phyloP scores from a whole-genome alignment of 1,140 invertebrate genomes.

The Musca vetustissima region DNA sequence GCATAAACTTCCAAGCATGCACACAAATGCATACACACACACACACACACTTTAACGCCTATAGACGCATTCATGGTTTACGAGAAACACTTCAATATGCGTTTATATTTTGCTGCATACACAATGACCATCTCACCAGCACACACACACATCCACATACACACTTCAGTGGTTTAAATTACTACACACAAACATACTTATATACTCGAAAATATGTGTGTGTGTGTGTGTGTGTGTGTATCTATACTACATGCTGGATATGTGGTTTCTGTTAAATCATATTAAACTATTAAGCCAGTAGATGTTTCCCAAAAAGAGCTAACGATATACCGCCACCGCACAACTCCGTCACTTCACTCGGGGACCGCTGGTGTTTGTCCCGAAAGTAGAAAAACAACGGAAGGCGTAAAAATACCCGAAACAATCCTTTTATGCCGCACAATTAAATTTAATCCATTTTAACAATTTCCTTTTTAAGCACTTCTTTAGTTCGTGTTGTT shows the following conservation, averaged over 20 bases:
- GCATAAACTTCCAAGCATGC: background rate
- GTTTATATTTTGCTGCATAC: background rate
- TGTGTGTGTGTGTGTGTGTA: background rate
- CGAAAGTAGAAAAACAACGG: slow-evolving; percentile 2
- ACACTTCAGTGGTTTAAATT: background rate
- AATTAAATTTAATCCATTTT: slow-evolving; percentile 23
- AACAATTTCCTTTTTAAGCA: slow-evolving; percentile 4
- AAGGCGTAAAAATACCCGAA: slow-evolving; percentile 6
- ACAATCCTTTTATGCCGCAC: slow-evolving; percentile 23
- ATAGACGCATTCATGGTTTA: background rate
- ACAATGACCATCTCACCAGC: no score
- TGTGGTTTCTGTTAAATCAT: slow-evolving; percentile 9
- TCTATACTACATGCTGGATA: background rate
- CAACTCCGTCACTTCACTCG: no score
- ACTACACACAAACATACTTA: no score
- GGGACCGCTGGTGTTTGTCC: no score
- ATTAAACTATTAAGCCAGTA: slow-evolving; percentile 17
- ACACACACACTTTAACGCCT: background rate
- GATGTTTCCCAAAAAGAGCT: background rate
- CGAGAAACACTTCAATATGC: background rate
- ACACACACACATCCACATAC: background rate
- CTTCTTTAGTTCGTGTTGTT: background rate
- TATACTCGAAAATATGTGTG: background rate
- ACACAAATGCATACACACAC: slow-evolving; percentile 1
- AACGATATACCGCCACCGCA: background rate